Evolutionary conservation across 2,888 invertebrate species (phyloP), one percentile per base, ranked within the genome.

Genomic region (Anarsia innoxiella): DNA sequence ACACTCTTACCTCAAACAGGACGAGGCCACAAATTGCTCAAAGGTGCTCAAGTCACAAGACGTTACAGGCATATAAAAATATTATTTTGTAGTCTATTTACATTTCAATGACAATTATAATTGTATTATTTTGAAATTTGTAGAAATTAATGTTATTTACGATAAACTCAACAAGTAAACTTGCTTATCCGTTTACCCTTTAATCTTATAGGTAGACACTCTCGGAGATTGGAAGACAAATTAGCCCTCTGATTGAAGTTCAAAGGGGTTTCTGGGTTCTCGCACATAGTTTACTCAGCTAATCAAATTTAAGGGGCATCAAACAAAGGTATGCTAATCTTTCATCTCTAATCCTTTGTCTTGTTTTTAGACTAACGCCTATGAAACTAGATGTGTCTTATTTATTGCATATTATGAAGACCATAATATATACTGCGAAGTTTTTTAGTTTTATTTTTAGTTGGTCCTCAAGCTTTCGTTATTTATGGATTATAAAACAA

Each of bases 251-350:
- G 59, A 66, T 63, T 59, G 50, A 53, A 58, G 49, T 56, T 68
- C 62, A 68, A 71, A 70, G 66, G 66, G 57, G 53, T 64, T 59
- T n/a, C 61, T 59, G 59, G 59, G 53, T 56, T 54, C 53, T 50
- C 56, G 66, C 63, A 58, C 67, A 64, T 65, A 67, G 66, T 68
- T 69, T 66, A 49, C 64, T 51, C 53, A 63, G 61, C 57, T 67
- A 68, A 70, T 72, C 61, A 68, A 68, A 71, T 72, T 66, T 58
- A 51, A 55, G 53, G 52, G 56, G n/a, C 56, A 59, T 48, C 55
- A 62, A 60, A 64, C 64, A 64, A 59, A 58, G 60, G 51, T 46
- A n/a, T 55, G 41, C 46, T 56, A 59, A 66, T 64, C 62, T 66
- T 63, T 59, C 50, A 62, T 63, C n/a, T n/a, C n/a, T n/a, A n/a